Conservation (phyloP, 2,113 vertebrate species). For the Callithrix jacchus region DNA sequence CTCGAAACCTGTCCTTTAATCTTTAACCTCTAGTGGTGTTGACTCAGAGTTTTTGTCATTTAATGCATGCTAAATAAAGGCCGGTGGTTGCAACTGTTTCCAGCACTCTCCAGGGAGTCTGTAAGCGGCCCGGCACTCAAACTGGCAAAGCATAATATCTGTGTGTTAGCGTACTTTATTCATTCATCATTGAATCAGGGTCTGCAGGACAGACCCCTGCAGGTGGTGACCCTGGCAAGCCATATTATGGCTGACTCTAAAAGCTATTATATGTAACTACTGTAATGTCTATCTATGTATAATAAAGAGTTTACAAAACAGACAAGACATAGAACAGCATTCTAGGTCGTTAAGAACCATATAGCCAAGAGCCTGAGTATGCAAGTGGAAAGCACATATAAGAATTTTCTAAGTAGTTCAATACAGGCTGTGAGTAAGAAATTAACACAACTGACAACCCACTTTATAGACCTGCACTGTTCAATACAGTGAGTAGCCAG, state of each 20-base stretch:
- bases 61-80: too few species aligned
- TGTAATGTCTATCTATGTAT: background rate
- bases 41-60: too few species aligned
- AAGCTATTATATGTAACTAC: background rate
- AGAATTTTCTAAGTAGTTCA: constrained; percentile 26
- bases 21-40: too few species aligned
- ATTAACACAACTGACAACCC: background rate
- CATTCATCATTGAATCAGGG: too few species aligned
- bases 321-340: background rate
- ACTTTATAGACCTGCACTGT: background rate
- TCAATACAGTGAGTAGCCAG: background rate
- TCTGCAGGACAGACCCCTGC: too few species aligned
- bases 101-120: too few species aligned
- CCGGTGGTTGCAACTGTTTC: too few species aligned
- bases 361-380: background rate
- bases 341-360: constrained; percentile 14
- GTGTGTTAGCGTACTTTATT: too few species aligned
- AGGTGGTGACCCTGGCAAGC: too few species aligned
- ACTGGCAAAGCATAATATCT: too few species aligned
- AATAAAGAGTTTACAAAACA: constrained; percentile 31
- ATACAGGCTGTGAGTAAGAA: background rate
- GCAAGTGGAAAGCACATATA: background rate
- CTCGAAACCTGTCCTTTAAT: too few species aligned
- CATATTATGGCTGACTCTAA: background rate
- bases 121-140: too few species aligned